Base-by-base conservation (phyloP, 2,888 invertebrate genomes). In the Lathronympha strigana region DNA sequence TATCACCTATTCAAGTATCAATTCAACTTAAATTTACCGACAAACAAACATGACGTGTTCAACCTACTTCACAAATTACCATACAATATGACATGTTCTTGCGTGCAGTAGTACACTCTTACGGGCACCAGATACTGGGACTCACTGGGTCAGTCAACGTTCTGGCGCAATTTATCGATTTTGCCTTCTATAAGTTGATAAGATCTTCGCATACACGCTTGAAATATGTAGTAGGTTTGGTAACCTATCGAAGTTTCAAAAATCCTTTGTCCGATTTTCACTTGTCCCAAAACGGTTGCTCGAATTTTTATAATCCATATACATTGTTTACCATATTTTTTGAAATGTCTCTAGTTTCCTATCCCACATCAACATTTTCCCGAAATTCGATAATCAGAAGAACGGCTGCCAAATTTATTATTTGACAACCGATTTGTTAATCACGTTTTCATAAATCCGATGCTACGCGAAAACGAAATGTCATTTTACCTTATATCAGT, bases 31-130 rank as follows among this genome's bases (percentile, higher is more conserved):
- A n/a, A 25, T 54, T 28, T 40, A 11, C 19, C 19, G 33, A 53
- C 43, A 28, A 51, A 51, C 40, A n/a, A 43, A 23, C 47, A 47
- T 36, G 33, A 15, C 53, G 43, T 63, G 55, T 49, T 47, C 28
- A 54, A 40, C 63, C 63, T 19, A 40, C 49, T 50, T 63, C 40
- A 23, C 31, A 31, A 43, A 63, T 63, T 63, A 63, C 49, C 63
- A 63, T 63, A 63, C 57, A 63, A 57, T 63, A 50, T 50, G 36
- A 49, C 49, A 23, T 57, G 40, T 25, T 33, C 38, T 36, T 19
- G 50, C 15, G 45, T 47, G 47, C 43, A 19, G 43, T 43, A 5
- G 38, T 49, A 49, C 13, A 49, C 55, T 28, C 40, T 38, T 60
- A 60, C 17, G 13, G 49, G 25, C 36, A 43, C 28, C 55, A 17